A percentile compares a stretch with the other conserved stretches of the same genome.
These are phyloP conservation scores for Sardinella longiceps DNA, from an alignment of 2,797 vertebrate genomes.

Conservation along the genomic window DNA sequence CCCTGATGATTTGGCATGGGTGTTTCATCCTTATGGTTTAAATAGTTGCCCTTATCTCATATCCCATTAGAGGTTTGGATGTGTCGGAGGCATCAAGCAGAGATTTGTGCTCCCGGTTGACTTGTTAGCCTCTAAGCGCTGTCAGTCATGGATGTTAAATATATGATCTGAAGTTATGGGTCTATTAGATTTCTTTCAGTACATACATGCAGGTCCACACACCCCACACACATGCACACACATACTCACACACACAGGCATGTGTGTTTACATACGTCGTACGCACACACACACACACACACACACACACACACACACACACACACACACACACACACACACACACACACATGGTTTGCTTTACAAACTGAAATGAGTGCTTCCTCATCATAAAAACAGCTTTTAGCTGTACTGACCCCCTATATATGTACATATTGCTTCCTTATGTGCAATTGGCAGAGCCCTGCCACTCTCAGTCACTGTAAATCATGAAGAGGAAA, in stretches of 20 bases:
- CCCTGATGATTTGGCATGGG: conserved; percentile 32
- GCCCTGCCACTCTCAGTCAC: not conserved
- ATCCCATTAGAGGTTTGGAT: not conserved
- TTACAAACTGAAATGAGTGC: too few species aligned
- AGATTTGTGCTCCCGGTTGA: not conserved
- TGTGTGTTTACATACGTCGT: too few species aligned
- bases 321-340: too few species aligned
- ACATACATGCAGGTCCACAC: not conserved
- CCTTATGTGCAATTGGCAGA: not conserved
- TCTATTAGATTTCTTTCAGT: not conserved
- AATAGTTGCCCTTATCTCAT: not conserved
- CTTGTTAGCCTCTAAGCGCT: not conserved
- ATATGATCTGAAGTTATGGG: not conserved
- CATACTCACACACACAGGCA: too few species aligned
- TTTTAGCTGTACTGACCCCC: not conserved
- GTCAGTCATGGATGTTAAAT: not conserved
- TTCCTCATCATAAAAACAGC: not conserved
- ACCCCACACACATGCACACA: too few species aligned
- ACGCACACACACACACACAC: too few species aligned
- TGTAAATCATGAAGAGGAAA: not conserved
- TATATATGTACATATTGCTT: not conserved
- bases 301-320: too few species aligned
- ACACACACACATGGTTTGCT: too few species aligned
- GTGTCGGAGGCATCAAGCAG: not conserved
- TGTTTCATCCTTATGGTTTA: conserved; percentile 33